phyloP scores from a whole-genome alignment of 2,797 vertebrate genomes.

The Molossus molossus region DNA sequence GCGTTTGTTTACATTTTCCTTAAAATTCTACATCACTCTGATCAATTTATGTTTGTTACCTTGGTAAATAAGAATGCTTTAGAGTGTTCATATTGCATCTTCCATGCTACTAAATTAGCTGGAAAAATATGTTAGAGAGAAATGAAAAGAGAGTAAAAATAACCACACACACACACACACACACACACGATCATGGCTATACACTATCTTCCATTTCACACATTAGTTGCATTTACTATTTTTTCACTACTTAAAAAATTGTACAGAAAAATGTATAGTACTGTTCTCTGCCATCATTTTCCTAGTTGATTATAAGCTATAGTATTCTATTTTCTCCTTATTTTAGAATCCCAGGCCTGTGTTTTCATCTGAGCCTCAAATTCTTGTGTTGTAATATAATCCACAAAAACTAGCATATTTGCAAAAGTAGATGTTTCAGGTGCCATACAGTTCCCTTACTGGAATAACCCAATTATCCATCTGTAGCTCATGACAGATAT shows the following conservation, averaged over 20 bases:
- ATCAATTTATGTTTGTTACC: conserved; percentile 46
- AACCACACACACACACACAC: not conserved
- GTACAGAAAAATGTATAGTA: not conserved
- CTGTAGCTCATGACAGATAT: conserved; percentile 27
- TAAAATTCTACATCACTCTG: conserved; percentile 41
- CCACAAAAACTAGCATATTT: conserved; percentile 48
- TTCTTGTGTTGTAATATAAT: conserved; percentile 67
- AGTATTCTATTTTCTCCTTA: conserved; percentile 51
- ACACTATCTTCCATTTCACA: conserved; percentile 34
- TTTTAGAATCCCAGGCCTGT: conserved; percentile 59
- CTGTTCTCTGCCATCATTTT: conserved; percentile 50
- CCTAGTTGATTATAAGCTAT: conserved; percentile 46
- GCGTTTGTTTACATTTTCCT: conserved; percentile 72
- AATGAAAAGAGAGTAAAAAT: conserved; percentile 32
- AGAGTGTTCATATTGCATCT: not conserved
- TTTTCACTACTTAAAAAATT: conserved; percentile 41
- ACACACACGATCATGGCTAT: not conserved
- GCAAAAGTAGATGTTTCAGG: conserved; percentile 28
- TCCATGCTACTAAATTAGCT: not conserved
- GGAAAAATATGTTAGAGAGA: not conserved
- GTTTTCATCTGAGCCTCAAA: conserved; percentile 49
- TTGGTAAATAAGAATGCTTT: not conserved
- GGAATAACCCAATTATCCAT: conserved; percentile 23
- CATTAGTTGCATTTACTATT: not conserved
- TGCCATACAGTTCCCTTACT: not conserved